phyloP scores from a whole-genome alignment of 1,140 invertebrate species.

The Meloidogyne hapla region DNA sequence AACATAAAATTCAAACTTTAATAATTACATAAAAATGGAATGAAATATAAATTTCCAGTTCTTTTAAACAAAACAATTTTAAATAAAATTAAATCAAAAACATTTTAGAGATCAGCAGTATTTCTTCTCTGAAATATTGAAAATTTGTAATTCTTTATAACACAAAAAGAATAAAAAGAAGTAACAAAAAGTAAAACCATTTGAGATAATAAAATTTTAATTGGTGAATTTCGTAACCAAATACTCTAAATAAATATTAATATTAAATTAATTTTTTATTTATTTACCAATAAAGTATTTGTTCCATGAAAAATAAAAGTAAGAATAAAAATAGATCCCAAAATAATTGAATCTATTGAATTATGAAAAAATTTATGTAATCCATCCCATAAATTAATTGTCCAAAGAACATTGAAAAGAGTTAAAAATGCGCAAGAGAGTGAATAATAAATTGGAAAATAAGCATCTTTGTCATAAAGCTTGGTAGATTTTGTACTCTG shows the following conservation, averaged over 20 bases:
- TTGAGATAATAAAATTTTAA: not conserved
- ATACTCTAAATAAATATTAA: constrained; percentile 2
- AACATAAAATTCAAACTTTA: too few relatives aligned
- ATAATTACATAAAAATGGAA: too few relatives aligned
- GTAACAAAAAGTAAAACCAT: not conserved
- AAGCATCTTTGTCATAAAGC: constrained; percentile 29
- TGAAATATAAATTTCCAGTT: too few relatives aligned
- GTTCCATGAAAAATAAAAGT: constrained; percentile 1
- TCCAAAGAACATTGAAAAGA: constrained; percentile 45
- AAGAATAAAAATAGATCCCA: not conserved
- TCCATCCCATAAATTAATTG: constrained; percentile 46
- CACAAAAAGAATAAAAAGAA: not conserved
- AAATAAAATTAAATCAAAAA: not conserved
- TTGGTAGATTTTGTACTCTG: not conserved
- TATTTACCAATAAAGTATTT: constrained; percentile 21
- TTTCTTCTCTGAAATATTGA: not conserved
- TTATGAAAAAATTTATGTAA: constrained; percentile 43
- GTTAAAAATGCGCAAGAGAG: constrained; percentile 40
- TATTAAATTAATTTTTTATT: not conserved
- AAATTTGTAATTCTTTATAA: constrained; percentile 3
- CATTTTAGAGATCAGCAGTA: not conserved
- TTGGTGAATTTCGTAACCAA: not conserved
- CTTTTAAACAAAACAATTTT: too few relatives aligned
- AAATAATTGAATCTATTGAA: not conserved
- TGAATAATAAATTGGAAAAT: constrained; percentile 45